Evolutionary conservation across 2,113 vertebrate species (phyloP), one percentile per base, ranked within the genome.

Genomic region (Ramphastos sulfuratus): DNA sequence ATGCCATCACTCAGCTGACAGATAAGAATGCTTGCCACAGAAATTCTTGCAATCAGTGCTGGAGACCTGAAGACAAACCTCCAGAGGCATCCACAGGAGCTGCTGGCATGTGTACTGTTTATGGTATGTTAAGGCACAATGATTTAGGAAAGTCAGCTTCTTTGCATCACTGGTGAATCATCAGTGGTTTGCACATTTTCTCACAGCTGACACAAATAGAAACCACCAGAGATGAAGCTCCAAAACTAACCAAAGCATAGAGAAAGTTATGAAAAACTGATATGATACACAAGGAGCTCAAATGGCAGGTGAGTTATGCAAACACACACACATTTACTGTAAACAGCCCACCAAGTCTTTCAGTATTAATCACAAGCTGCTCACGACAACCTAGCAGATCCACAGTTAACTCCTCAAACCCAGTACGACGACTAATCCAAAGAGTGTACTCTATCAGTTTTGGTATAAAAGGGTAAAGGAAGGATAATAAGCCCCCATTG

Each of bases 241-340:
- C 60, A 69, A 48, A 78, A 79, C 67, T 42, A 86, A 92, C 48
- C 35, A 83, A 90, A 95, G 87, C 71, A 84, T 63, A 89, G 52
- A 54, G 76, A 37, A 80, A 86, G 35, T 89, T 71, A 86, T 6
- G 92, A 69, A 55, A 85, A 92, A 77, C 46, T 24, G 35, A 77
- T 76, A 55, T 0, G 2, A 72, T 83, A 89, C 39, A 80, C 31
- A 80, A 35, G 55, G 74, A 81, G n/a, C 92, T 80, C 73, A 87
- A 85, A 85, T 48, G 87, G 72, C 90, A 84, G 66, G 89, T 76
- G 67, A 48, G 75, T 35, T 84, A 80, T 2, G 73, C 65, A 31
- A 76, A 88, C 94, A 92, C 95, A 94, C 83, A 95, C 80, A 94
- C 14, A 86, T 33, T 94, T 91, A 94, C 79, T 25, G 89, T 87